These are phyloP conservation scores for Leptothorax acervorum DNA, from an alignment of 2,888 invertebrate species.

Conservation along the genomic window DNA sequence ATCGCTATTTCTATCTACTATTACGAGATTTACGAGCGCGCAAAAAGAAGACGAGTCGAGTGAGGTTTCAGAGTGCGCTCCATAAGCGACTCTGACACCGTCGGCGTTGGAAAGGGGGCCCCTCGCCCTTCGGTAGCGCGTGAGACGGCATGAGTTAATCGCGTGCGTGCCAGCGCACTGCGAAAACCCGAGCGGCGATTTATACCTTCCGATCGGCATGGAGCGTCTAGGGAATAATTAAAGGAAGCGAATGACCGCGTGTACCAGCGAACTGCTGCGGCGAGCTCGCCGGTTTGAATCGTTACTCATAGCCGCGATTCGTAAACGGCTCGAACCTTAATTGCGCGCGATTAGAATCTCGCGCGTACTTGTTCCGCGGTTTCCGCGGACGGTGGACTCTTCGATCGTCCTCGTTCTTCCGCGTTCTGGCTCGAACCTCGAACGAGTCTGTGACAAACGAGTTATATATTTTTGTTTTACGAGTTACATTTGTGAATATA, in stretches of 20 bases:
- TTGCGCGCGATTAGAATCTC: conserved; percentile 54
- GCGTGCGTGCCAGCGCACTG: conserved; percentile 64
- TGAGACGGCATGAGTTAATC: conserved; percentile 55
- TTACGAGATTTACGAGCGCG: conserved; percentile 46
- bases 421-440: conserved; percentile 3
- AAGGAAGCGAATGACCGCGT: conserved; percentile 57
- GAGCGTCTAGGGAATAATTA: conserved; percentile 71
- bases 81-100: conserved; percentile 35
- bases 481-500: not conserved
- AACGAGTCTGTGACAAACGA: conserved; percentile 3
- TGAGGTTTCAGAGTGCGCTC: conserved; percentile 24
- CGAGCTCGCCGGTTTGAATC: conserved; percentile 28
- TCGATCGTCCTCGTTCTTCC: conserved; percentile 33
- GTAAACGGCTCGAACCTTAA: conserved; percentile 46
- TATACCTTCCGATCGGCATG: conserved; percentile 69
- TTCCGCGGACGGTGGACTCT: conserved; percentile 29
- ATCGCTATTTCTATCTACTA: conserved; percentile 49
- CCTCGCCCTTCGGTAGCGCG: conserved; percentile 23
- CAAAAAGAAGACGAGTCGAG: conserved; percentile 42
- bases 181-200: conserved; percentile 66
- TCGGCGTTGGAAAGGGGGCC: conserved; percentile 18
- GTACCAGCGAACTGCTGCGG: conserved; percentile 14
- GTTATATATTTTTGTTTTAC: not conserved
- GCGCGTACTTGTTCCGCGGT: conserved; percentile 25
- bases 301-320: conserved; percentile 53